A percentile compares a stretch with the other conserved stretches of the same genome.
phyloP scores from a whole-genome alignment of 2,888 invertebrate genomes.

The Scrobipalpa atriplicella region DNA sequence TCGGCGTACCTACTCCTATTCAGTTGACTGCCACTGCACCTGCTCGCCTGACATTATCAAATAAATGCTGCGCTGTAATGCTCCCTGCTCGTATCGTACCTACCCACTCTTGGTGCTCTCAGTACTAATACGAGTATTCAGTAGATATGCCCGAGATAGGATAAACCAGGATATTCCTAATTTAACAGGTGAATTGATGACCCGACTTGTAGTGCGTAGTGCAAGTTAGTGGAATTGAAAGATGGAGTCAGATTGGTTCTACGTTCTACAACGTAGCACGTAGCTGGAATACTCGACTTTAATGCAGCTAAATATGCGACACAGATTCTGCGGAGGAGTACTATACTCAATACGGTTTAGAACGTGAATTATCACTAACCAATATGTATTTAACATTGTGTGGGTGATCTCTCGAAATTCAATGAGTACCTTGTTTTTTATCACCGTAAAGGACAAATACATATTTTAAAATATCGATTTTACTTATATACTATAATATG shows the following conservation, averaged over 20 bases:
- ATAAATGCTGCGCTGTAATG: not conserved
- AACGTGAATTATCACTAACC: too few relatives aligned
- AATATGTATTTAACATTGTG: too few relatives aligned
- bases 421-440: too few relatives aligned
- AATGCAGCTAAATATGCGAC: not conserved
- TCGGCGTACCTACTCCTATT: not conserved
- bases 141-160: not conserved
- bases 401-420: too few relatives aligned
- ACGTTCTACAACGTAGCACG: not conserved
- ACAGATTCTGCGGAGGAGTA: too few relatives aligned
- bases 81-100: too few relatives aligned
- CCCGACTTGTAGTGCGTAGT: not conserved
- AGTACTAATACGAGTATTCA: not conserved
- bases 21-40: not conserved
- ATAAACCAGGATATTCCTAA: not conserved
- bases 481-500: too few relatives aligned
- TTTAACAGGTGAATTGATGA: not conserved
- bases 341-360: too few relatives aligned
- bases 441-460: too few relatives aligned
- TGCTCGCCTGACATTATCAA: not conserved
- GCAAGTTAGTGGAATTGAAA: not conserved
- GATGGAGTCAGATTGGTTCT: not conserved
- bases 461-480: too few relatives aligned
- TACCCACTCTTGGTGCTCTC: not conserved
- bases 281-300: not conserved